These are phyloP conservation scores for Sceloporus undulatus DNA, from an alignment of 2,113 vertebrate species.

Conservation along the genomic window DNA sequence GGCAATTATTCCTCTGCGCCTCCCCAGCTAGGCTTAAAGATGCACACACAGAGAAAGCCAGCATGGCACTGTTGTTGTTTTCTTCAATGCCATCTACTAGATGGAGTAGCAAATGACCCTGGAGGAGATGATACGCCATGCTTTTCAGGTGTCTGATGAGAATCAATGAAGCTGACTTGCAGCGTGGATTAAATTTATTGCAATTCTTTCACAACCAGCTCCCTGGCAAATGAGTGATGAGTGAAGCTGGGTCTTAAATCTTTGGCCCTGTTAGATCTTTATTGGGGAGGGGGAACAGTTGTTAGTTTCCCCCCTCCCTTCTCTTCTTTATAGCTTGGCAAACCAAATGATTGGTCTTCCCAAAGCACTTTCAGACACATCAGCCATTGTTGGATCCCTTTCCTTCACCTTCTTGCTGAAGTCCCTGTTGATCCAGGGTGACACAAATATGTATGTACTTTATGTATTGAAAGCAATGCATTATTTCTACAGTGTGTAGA, in stretches of 20 bases:
- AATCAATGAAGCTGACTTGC: slow-evolving; percentile 25
- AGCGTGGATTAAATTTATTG: neutral
- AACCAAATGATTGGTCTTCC: neutral
- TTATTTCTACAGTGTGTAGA: too few relatives aligned
- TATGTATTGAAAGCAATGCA: too few relatives aligned
- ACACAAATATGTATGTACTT: too few relatives aligned
- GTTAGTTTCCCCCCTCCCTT: neutral
- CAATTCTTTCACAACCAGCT: neutral
- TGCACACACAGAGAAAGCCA: too few relatives aligned
- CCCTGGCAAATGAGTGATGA: slow-evolving; percentile 36
- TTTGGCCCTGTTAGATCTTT: slow-evolving; percentile 37
- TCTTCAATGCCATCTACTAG: neutral
- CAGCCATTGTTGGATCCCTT: too few relatives aligned
- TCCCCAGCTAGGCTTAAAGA: neutral
- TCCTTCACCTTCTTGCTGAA: neutral
- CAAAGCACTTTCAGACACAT: neutral
- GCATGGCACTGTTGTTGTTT: neutral
- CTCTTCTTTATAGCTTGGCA: slow-evolving; percentile 30
- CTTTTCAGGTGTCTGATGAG: slow-evolving; percentile 3
- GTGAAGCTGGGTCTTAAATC: slow-evolving; percentile 30
- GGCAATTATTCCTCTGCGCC: neutral
- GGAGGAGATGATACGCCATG: neutral
- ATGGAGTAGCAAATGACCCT: neutral
- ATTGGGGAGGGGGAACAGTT: neutral
- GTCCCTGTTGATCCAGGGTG: neutral